Base-by-base conservation (phyloP, 1,140 invertebrate species). In the Macrobrachium rosenbergii region DNA sequence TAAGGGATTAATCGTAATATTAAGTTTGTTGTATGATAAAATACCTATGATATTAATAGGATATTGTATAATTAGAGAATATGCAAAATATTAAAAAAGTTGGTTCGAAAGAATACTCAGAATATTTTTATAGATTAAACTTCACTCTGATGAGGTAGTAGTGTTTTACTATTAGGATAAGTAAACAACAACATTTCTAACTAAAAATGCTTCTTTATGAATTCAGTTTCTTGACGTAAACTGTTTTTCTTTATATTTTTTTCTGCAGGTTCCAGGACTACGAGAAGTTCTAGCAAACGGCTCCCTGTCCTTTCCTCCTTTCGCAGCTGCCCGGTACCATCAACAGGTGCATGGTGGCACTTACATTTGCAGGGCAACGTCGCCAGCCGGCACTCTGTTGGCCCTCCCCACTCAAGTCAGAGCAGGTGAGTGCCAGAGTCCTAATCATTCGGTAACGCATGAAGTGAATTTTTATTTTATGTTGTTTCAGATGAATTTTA, bases 381-480 rank as follows among this genome's bases (percentile, higher is more conserved):
- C 97, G 91, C 93, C 93, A 75, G 94, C 95, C 59, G 97, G 97
- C 8, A 94, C 94, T 5, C 94, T 97, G n/a, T 93, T 97, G 52
- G 97, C 96, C 90, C 94, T 96, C 80, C 96, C 96, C 92, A 95
- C 98, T 88, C 95, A 95, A 90, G 94, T 98, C 63, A 95, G 96
- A 93, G 89, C 84, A 78, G 89, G 89, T 89, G 58, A 62, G 85
- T 67, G 0, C 12, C 19, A 11, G 28, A 28, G 28, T 2, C 28
- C 28, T 14, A 37, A 28, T 10, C 60, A 21, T 79, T 21, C 28
- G 21, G 16, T 19, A 52, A 58, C 19, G 21, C 14, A 58, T 58
- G n/a, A 23, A 58, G 16, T 17, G 16, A 63, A 17, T 17, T 2
- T 17, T 63, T 17, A 1, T 17, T 63, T 17, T 5, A 63, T 63